Base-by-base conservation (phyloP, 2,888 invertebrate genomes). In the Eupithecia subfuscata region DNA sequence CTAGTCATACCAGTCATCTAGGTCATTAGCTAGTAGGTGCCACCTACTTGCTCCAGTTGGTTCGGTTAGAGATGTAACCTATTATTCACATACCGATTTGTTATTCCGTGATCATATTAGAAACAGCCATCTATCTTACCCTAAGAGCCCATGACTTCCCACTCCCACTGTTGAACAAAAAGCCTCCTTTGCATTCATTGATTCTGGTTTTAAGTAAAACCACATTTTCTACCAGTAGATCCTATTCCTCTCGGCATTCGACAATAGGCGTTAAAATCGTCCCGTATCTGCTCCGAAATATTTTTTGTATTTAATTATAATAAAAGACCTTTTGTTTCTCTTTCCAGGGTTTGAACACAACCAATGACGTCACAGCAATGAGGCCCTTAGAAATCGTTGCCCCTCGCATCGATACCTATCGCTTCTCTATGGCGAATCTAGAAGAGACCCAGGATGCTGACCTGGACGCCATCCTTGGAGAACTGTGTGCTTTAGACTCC, bases 391-490 rank as follows among this genome's bases (percentile, higher is more conserved):
- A 97, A 90, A 96, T 97, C 84, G 96, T 97, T 76, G 96, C 97
- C n/a, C 97, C 98, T 68, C 93, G 98, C 81, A 98, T 98, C 85
- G 98, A 98, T 94, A 97, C 97, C 78, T 98, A 98, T 92, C 96
- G 99, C 85, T 98, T 98, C 92, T 98, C 98, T 72, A 98, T 98
- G 98, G 98, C 98, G 71, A 99, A 98, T 92, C 96, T 99, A 73
- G 98, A 99, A 95, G 99, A 99, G 92, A 98, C 98, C 34, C 98
- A 98, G 89, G 99, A 99, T 92, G 98, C 98, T 71, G 99, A 99
- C 93, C 95, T 99, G 90, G 99, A 99, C 91, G 99, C 99, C 75
- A 99, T 99, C 85, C 96, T 99, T 77, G 99, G 98, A 60, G 99
- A 99, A 90, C 96, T 99, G 73, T 98, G 98, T 91, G 98, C 99